Percentiles rank a stretch among this genome's conserved stretches.
Evolutionary conservation across 2,888 invertebrate genomes (phyloP).

Genomic region (Dyspetes luteomarginatus): DNA sequence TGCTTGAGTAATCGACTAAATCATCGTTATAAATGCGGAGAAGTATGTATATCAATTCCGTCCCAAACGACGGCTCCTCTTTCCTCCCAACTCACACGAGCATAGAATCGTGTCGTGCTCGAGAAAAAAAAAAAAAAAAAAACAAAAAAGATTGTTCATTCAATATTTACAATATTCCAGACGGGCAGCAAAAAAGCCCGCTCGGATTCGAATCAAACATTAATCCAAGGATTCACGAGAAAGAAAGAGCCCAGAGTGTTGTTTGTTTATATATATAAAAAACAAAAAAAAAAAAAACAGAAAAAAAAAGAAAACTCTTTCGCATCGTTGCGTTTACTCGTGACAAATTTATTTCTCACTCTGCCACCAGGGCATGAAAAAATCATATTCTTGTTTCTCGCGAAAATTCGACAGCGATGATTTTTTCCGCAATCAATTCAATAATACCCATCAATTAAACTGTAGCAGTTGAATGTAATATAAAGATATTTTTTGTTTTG

Average conservation of each 20-base stretch:
- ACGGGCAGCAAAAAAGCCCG: not conserved
- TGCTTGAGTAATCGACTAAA: constrained; percentile 55
- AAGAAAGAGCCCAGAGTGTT: not conserved
- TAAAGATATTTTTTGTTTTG: constrained; percentile 26
- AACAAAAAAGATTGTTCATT: not conserved
- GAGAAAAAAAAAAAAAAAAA: not conserved
- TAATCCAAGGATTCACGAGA: not conserved
- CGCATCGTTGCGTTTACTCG: too few relatives aligned
- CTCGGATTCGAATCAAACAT: not conserved
- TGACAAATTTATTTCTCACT: not conserved
- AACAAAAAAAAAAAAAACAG: too few relatives aligned
- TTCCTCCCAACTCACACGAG: not conserved
- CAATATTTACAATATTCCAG: constrained; percentile 42
- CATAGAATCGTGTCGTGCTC: not conserved
- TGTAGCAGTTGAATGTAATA: constrained; percentile 49
- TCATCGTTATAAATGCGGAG: constrained; percentile 43
- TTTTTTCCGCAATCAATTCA: constrained; percentile 25
- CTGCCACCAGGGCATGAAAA: not conserved
- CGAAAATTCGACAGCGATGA: constrained; percentile 19
- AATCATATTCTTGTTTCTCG: not conserved
- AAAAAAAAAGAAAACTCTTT: too few relatives aligned
- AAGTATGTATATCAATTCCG: constrained; percentile 5
- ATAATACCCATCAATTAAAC: constrained; percentile 36
- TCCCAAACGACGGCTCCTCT: not conserved
- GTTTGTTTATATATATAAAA: too few relatives aligned